Evolutionary conservation across 2,888 invertebrate genomes (phyloP).

Genomic region (Rhynchonema sp.): DNA sequence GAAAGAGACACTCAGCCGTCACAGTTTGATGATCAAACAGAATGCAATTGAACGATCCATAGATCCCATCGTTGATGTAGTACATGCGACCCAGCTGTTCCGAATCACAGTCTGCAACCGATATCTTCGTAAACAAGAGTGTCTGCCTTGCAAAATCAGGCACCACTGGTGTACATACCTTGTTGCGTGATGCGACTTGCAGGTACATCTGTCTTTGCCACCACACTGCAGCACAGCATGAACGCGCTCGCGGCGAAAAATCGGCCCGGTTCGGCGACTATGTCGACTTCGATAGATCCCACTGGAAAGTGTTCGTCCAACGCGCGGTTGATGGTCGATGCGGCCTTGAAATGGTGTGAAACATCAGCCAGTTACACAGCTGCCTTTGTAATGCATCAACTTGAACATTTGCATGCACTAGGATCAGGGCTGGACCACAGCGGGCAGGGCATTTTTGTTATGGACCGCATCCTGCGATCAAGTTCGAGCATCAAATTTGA

Average conservation of each 20-base stretch:
- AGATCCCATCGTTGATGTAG: conserved; percentile 95
- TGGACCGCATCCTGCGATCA: too few species aligned
- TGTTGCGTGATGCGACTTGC: conserved; percentile 19
- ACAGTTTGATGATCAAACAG: too few species aligned
- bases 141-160: neutral
- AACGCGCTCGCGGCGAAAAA: conserved; percentile 88
- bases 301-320: conserved; percentile 64
- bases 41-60: conserved; percentile 95
- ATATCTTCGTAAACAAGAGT: neutral
- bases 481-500: too few species aligned
- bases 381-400: too few species aligned
- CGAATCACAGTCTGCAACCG: conserved; percentile 9
- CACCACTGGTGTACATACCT: conserved; percentile 7
- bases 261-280: conserved; percentile 90
- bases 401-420: too few species aligned
- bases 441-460: too few species aligned
- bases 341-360: too few species aligned
- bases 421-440: too few species aligned
- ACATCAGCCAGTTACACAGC: too few species aligned
- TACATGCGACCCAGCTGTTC: conserved; percentile 49
- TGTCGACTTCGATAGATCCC: conserved; percentile 42
- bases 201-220: conserved; percentile 49
- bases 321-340: conserved; percentile 56
- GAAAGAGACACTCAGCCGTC: too few species aligned
- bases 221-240: conserved; percentile 67